phyloP scores from a whole-genome alignment of 2,113 vertebrate genomes.

The Tychaedon coryphoeus region DNA sequence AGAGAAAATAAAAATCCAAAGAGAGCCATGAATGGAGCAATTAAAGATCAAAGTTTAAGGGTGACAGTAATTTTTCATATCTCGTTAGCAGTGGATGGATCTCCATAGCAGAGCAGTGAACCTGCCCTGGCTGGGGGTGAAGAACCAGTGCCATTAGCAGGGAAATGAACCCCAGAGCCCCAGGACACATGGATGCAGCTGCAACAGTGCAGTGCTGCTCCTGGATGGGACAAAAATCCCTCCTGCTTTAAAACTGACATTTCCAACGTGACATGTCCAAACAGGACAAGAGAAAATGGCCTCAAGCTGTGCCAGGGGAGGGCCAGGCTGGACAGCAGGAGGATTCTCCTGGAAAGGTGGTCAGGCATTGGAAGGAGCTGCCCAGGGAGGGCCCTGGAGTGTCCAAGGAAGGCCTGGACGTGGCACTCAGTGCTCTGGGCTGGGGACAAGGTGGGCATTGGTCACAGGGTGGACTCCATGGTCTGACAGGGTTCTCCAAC shows the following conservation, averaged over 20 bases:
- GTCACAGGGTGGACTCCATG: rapidly evolving
- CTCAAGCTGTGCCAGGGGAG: background rate
- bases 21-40: background rate
- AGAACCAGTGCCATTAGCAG: background rate
- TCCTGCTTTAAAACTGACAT: background rate
- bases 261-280: background rate
- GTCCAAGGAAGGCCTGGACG: background rate
- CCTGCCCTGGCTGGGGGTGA: background rate
- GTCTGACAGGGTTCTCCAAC: background rate
- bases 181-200: rapidly evolving
- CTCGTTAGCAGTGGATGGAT: background rate
- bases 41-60: background rate
- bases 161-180: background rate
- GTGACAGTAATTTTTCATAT: background rate
- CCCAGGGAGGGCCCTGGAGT: background rate
- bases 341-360: background rate
- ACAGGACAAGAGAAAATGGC: background rate
- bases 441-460: background rate
- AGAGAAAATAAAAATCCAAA: background rate
- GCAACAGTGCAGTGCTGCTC: background rate
- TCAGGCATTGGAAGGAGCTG: background rate
- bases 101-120: background rate
- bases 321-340: background rate
- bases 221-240: background rate
- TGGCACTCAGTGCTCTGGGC: background rate